Evolutionary conservation across 2,888 invertebrate species (phyloP).

Genomic region (Meteorus colon): DNA sequence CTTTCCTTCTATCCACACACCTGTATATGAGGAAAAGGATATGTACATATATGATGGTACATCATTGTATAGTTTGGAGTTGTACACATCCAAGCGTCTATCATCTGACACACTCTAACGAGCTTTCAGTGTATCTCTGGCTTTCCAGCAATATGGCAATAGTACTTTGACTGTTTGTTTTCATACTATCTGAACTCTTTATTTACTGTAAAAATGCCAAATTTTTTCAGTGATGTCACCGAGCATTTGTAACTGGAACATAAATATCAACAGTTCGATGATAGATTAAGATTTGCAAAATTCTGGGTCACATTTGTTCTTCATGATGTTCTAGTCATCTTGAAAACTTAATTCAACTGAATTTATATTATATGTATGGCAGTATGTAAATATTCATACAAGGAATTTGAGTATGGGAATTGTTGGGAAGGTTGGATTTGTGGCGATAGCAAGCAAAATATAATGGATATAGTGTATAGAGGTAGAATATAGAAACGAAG

Average conservation of each 20-base stretch:
- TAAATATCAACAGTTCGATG: background rate
- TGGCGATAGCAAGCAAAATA: background rate
- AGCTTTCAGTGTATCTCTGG: background rate
- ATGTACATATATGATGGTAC: background rate
- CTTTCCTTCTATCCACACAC: constrained; percentile 29
- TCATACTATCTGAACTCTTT: constrained; percentile 48
- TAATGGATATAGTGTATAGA: constrained; percentile 8
- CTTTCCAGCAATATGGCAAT: background rate
- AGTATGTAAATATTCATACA: background rate
- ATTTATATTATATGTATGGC: background rate
- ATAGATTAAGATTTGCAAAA: background rate
- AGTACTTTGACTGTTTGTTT: background rate
- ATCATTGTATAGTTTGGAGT: background rate
- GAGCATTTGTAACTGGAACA: background rate
- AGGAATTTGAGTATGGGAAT: no score
- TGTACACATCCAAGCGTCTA: constrained; percentile 30
- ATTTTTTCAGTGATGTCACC: constrained; percentile 48
- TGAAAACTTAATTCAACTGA: background rate
- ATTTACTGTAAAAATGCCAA: constrained; percentile 51
- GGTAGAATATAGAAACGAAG: constrained; percentile 19
- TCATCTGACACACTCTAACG: background rate
- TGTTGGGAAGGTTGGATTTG: no score
- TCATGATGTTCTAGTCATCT: background rate
- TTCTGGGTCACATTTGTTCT: background rate
- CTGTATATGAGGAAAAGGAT: constrained; percentile 7